A percentile compares a stretch with the other conserved stretches of the same genome.
Evolutionary conservation across 2,113 vertebrate species (phyloP).

Genomic region (Pelusios castaneus): DNA sequence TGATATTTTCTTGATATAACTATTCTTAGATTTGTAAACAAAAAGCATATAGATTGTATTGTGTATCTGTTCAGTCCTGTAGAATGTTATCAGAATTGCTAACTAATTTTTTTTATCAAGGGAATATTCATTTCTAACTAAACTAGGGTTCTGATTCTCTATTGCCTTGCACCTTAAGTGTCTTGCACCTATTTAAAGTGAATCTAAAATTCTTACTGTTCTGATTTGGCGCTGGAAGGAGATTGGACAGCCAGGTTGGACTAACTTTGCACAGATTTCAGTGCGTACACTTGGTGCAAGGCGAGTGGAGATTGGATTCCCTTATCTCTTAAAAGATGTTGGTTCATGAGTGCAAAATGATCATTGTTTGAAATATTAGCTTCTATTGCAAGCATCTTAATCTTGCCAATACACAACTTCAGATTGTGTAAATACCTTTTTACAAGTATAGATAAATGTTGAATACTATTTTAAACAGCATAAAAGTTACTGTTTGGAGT

Average conservation of each 20-base stretch:
- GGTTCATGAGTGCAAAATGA: not conserved
- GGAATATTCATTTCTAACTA: not conserved
- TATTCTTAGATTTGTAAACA: not conserved
- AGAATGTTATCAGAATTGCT: not conserved
- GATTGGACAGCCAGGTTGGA: not conserved
- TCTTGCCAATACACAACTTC: not conserved
- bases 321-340: not conserved
- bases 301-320: not conserved
- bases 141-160: accelerated
- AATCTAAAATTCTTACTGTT: not conserved
- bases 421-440: not conserved
- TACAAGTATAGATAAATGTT: not conserved
- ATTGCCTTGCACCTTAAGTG: not conserved
- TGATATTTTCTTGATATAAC: not conserved
- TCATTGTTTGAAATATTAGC: not conserved
- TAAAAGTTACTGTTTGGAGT: not conserved
- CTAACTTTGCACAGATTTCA: not conserved
- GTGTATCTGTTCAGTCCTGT: not conserved
- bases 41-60: not conserved
- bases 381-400: not conserved
- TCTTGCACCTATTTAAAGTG: not conserved
- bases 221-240: not conserved
- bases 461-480: not conserved
- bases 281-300: not conserved
- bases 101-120: not conserved